Conservation (phyloP, 2,888 invertebrate species). For the Carcina quercana region DNA sequence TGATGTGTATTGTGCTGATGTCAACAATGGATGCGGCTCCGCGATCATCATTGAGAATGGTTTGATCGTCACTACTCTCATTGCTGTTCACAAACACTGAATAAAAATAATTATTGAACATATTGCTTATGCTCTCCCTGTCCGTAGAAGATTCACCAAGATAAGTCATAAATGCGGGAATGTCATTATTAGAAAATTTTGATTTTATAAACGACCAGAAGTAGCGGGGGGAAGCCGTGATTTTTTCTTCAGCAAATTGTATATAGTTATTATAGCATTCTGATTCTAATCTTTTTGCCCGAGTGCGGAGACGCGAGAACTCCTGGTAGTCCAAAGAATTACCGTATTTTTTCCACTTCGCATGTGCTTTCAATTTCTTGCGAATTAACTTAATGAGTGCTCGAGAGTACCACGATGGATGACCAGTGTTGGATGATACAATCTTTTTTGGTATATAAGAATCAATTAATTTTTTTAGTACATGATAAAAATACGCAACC, state of each 20-base stretch:
- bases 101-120: not conserved
- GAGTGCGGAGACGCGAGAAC: not conserved
- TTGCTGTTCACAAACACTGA: not conserved
- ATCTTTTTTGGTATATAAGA: not conserved
- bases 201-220: not conserved
- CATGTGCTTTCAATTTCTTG: too few relatives aligned
- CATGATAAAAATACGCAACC: too few relatives aligned
- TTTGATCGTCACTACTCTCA: not conserved
- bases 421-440: not conserved
- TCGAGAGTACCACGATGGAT: not conserved
- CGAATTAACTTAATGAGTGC: not conserved
- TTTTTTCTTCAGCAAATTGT: not conserved
- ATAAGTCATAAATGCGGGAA: not conserved
- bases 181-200: not conserved
- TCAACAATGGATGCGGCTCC: not conserved
- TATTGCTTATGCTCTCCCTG: not conserved
- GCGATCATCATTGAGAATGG: not conserved
- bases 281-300: not conserved
- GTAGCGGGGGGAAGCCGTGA: not conserved
- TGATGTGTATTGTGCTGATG: not conserved
- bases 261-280: not conserved
- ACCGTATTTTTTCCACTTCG: not conserved
- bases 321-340: not conserved
- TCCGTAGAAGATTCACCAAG: not conserved
- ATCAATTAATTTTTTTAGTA: too few relatives aligned